Base-by-base conservation (phyloP, 2,113 vertebrate genomes). In the Tenrec ecaudatus region DNA sequence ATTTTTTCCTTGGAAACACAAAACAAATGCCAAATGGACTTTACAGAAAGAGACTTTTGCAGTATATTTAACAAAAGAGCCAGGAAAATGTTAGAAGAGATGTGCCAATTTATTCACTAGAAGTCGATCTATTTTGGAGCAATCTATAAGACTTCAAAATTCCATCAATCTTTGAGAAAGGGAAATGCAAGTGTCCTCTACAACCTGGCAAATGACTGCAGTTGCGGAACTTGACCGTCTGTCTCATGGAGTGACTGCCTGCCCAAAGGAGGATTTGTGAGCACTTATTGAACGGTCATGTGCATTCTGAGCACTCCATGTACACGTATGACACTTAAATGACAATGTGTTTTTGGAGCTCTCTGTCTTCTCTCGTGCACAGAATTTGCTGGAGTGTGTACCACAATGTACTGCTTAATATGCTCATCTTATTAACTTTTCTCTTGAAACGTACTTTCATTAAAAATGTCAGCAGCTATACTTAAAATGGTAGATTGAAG, bases 391-490 rank as follows among this genome's bases (percentile, higher is more conserved):
- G n/a, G 38, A 11, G 27, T 86, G 5, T 80, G 38, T 88, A 36
- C 82, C 14, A 76, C 36, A 36, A 43, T 84, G 47, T 40, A 40
- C 16, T 27, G 38, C 53, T 86, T 71, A 38, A 40, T 68, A 58
- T 81, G 60, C 69, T 82, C 88, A 86, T 77, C 88, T 88, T 62
- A n/a, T 60, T 87, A 82, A 29, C 33, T 92, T 62, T 17, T 90
- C 31, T 89, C 14, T 75, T 38, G 82, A 78, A 47, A 66, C 80
- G 27, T 64, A 79, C 85, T 85, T 66, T 36, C 47, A 36, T 81
- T 38, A 5, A 79, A 84, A 86, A 75, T 57, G 33, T 10, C 9
- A 36, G 47, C 36, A 78, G 69, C 66, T 85, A 87, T n/a, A 66
- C 36, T 9, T 38, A 53, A 16, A 73, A 71, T 77, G 16, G 23